phyloP scores from a whole-genome alignment of 2,113 vertebrate genomes.

The Marmota flaviventris region DNA sequence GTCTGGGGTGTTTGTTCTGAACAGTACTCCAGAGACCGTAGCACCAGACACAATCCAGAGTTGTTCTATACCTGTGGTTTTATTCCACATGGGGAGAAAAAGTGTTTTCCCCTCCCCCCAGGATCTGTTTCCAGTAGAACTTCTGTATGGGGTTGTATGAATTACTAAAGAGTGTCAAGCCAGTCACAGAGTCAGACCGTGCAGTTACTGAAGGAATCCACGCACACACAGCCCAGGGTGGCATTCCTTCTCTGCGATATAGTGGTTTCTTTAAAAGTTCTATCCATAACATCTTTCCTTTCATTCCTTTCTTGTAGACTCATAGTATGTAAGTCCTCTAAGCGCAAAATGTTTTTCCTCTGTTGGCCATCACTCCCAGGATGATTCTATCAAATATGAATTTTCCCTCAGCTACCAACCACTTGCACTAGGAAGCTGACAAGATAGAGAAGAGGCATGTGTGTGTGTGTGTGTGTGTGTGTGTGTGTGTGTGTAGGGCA shows the following conservation, averaged over 20 bases:
- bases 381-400: slow-evolving; percentile 35
- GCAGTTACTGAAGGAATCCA: not conserved
- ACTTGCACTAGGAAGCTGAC: not conserved
- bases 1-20: rapidly evolving
- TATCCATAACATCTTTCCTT: not conserved
- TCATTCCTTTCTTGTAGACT: slow-evolving; percentile 58
- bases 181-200: slow-evolving; percentile 12
- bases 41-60: not conserved
- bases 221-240: rapidly evolving
- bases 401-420: not conserved
- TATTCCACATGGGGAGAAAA: not conserved
- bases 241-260: not conserved
- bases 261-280: not conserved
- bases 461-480: not conserved
- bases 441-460: not conserved
- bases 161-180: not conserved
- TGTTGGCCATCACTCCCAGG: not conserved
- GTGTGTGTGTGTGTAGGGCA: not conserved
- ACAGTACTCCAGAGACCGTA: rapidly evolving
- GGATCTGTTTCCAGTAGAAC: slow-evolving; percentile 44
- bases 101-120: not conserved
- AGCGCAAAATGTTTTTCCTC: slow-evolving; percentile 5
- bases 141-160: not conserved
- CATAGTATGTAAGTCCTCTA: not conserved
- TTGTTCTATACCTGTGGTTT: not conserved